These are phyloP conservation scores for Luscinia luscinia DNA, from an alignment of 2,797 vertebrate species.

Conservation along the genomic window DNA sequence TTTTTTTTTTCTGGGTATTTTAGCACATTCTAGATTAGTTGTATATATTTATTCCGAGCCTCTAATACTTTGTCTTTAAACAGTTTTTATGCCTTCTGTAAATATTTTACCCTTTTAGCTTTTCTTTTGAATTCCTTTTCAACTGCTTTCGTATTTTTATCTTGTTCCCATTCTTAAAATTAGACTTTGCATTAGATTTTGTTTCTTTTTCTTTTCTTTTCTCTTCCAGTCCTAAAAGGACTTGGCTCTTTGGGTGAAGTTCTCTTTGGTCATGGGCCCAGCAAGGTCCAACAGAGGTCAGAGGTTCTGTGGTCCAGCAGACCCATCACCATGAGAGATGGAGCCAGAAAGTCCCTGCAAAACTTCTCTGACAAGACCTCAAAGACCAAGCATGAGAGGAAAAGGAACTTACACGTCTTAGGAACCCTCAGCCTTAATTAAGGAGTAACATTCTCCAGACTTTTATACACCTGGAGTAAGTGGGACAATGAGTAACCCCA, in stretches of 20 bases:
- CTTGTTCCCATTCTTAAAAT: slow-evolving; percentile 67
- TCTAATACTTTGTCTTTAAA: slow-evolving; percentile 65
- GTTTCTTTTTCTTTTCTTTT: slow-evolving; percentile 6
- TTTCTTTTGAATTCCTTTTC: slow-evolving; percentile 76
- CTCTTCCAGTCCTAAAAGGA: not conserved
- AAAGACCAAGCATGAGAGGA: not conserved
- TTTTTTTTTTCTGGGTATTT: slow-evolving; percentile 41
- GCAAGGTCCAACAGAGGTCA: not conserved
- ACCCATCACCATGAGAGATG: accelerated
- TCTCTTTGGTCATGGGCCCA: not conserved
- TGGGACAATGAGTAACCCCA: not conserved
- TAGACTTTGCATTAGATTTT: not conserved
- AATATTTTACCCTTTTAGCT: slow-evolving; percentile 69
- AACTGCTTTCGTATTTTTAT: slow-evolving; percentile 72
- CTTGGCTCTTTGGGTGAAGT: not conserved
- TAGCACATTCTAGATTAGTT: slow-evolving; percentile 52
- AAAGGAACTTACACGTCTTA: accelerated
- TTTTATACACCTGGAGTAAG: not conserved
- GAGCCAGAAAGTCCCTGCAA: not conserved
- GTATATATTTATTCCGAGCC: slow-evolving; percentile 34
- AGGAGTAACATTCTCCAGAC: not conserved
- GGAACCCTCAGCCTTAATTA: not conserved
- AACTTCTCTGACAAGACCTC: not conserved
- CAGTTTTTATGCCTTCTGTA: slow-evolving; percentile 54
- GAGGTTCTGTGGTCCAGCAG: not conserved